Percentiles rank a stretch among this genome's conserved stretches.
phyloP scores from a whole-genome alignment of 2,113 vertebrate species.

The Hystrix cristata region DNA sequence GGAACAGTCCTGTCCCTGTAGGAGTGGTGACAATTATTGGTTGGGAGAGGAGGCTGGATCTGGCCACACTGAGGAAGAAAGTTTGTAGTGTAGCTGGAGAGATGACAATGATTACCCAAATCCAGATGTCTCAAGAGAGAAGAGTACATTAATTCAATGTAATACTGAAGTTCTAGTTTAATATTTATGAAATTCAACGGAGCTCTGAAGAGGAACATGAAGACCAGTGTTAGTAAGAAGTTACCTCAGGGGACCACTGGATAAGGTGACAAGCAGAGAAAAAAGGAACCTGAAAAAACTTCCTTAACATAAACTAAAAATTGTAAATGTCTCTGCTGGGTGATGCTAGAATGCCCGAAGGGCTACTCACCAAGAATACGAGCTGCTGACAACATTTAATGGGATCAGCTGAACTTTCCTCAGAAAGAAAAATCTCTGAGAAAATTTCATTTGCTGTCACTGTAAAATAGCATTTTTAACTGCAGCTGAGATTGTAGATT shows the following conservation, averaged over 20 bases:
- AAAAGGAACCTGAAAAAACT: neutral
- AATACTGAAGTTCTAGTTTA: neutral
- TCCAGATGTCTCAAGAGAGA: slow-evolving; percentile 11
- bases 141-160: neutral
- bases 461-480: slow-evolving; percentile 26
- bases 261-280: neutral
- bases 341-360: neutral
- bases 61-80: neutral
- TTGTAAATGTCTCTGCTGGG: neutral
- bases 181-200: neutral
- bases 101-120: neutral
- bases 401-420: neutral
- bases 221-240: neutral
- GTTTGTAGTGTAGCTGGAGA: neutral
- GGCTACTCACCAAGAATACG: neutral
- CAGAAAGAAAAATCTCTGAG: neutral
- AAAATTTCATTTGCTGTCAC: slow-evolving; percentile 41
- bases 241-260: neutral
- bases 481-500: neutral
- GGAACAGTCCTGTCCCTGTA: neutral
- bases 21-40: neutral
- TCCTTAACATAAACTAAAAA: neutral
- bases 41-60: neutral
- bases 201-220: neutral
- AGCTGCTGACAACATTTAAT: slow-evolving; percentile 9